Base-by-base conservation (phyloP, 2,113 vertebrate genomes). In the Dasypus novemcinctus region DNA sequence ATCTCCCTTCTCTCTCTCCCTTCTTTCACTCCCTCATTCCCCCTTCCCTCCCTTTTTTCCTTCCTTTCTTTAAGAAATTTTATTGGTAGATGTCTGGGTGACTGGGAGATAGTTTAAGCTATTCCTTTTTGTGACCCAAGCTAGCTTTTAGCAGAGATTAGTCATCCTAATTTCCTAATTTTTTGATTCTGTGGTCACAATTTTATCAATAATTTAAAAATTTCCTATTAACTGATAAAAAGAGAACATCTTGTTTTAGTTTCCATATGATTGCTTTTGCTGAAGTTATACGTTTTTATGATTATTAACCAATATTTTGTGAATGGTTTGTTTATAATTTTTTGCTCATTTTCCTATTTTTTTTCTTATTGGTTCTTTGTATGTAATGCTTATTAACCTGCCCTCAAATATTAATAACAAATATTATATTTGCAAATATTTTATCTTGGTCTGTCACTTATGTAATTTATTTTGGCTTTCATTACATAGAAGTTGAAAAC, bases 111-210 rank as follows among this genome's bases (percentile, higher is more conserved):
- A 80, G 63, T 80, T 92, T 69, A 82, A 96, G 20, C 17, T 31
- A 14, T 87, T 93, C 21, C 23, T 18, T 95, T 52, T 93, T 29
- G 36, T 66, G n/a, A 69, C 54, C 63, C 20, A 3, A 41, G 23
- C 27, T 78, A 66, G 29, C 71, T 93, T 93, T 63, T 14, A n/a
- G n/a, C 31, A 18, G 31, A 66, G 46, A 88, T 87, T 83, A 93
- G 57, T 72, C 66, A 74, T 91, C 88, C 25, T 80, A 75, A 78
- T 88, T 93, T 91, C 88, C 25, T 80, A 75, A 78, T 88, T 93
- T 17, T 69, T 88, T 91, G 57, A 43, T 27, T 71, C 15, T 76
- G 18, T 20, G 86, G 21, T 17, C 63, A 14, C 25, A 66, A 31
- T 76, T 89, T 76, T 68, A 68, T 27, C 23, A 68, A 1, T 46